Conservation (phyloP, 1,140 invertebrate species). For the Drosophila erecta region DNA sequence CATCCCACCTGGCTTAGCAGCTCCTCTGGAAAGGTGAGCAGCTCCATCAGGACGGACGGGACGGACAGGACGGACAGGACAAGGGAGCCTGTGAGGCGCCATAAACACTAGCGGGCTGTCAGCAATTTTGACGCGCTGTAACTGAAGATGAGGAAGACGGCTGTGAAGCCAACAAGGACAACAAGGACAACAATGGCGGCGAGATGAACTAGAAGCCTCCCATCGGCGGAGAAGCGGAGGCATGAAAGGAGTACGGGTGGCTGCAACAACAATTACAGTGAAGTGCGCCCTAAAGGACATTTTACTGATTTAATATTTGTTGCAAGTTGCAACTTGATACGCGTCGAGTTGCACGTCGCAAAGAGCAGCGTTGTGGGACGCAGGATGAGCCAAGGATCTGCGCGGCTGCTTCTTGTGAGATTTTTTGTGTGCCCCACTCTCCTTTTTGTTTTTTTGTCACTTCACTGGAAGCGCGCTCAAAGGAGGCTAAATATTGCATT, state of each 20-base stretch:
- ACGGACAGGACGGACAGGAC: background rate
- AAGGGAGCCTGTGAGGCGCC: slow-evolving; percentile 28
- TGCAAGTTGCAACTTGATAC: slow-evolving; percentile 81
- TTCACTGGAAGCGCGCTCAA: slow-evolving; percentile 73
- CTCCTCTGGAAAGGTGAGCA: background rate
- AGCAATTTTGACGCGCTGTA: slow-evolving; percentile 74
- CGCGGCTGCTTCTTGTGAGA: slow-evolving; percentile 11
- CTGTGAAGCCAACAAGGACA: slow-evolving; percentile 1
- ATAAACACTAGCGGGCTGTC: slow-evolving; percentile 75
- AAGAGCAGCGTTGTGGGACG: slow-evolving; percentile 2
- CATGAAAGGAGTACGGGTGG: background rate
- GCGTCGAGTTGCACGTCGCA: slow-evolving; percentile 69
- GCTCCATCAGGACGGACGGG: slow-evolving; percentile 3
- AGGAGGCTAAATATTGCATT: slow-evolving; percentile 81
- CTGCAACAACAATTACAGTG: slow-evolving; percentile 77
- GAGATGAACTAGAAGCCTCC: slow-evolving; percentile 38
- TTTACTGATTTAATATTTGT: slow-evolving; percentile 83
- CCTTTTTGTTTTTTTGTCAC: slow-evolving; percentile 60
- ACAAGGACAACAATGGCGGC: slow-evolving; percentile 27
- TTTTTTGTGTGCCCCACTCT: no score
- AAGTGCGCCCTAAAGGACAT: slow-evolving; percentile 79
- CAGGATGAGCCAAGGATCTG: slow-evolving; percentile 56
- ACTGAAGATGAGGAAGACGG: slow-evolving; percentile 56
- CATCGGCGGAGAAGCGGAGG: no score
- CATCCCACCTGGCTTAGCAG: background rate